These are phyloP conservation scores for Drosophila ananassae DNA, from an alignment of 1,140 invertebrate species.

Conservation along the genomic window DNA sequence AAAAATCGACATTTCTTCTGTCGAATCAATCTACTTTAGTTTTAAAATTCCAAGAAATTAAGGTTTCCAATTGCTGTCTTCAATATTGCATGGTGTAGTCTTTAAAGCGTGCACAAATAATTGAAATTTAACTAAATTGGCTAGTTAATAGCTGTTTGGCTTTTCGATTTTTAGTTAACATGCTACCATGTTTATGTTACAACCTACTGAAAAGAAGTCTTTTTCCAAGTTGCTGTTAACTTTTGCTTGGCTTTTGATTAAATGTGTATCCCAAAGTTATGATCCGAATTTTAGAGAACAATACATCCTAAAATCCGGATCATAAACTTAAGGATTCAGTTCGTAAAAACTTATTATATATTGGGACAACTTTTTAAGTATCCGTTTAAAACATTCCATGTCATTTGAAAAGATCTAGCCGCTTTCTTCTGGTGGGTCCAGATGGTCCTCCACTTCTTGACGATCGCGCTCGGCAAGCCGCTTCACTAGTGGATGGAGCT, in stretches of 20 bases:
- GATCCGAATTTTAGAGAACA: background rate
- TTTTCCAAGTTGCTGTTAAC: conserved; percentile 23
- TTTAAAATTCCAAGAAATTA: background rate
- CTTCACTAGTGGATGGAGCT: conserved; percentile 34
- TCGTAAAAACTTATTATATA: conserved; percentile 9
- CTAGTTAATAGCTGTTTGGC: conserved; percentile 39
- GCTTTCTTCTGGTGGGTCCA: conserved; percentile 54
- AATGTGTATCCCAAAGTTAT: background rate
- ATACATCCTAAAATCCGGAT: background rate
- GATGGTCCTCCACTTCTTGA: conserved; percentile 41
- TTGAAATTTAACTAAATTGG: conserved; percentile 56
- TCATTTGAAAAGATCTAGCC: conserved; percentile 63
- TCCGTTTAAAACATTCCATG: conserved; percentile 19
- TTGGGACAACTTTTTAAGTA: conserved; percentile 41
- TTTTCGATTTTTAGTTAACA: conserved; percentile 37
- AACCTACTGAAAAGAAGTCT: conserved; percentile 12
- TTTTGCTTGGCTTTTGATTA: conserved; percentile 28
- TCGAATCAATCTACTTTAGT: background rate
- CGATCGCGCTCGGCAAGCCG: conserved; percentile 26
- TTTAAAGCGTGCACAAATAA: conserved; percentile 26
- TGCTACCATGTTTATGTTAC: conserved; percentile 34
- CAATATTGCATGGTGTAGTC: conserved; percentile 2
- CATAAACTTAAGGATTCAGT: background rate
- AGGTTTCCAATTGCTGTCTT: conserved; percentile 1
- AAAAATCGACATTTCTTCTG: background rate